These are phyloP conservation scores for Takifugu flavidus DNA, from an alignment of 2,113 vertebrate genomes.

Conservation along the genomic window DNA sequence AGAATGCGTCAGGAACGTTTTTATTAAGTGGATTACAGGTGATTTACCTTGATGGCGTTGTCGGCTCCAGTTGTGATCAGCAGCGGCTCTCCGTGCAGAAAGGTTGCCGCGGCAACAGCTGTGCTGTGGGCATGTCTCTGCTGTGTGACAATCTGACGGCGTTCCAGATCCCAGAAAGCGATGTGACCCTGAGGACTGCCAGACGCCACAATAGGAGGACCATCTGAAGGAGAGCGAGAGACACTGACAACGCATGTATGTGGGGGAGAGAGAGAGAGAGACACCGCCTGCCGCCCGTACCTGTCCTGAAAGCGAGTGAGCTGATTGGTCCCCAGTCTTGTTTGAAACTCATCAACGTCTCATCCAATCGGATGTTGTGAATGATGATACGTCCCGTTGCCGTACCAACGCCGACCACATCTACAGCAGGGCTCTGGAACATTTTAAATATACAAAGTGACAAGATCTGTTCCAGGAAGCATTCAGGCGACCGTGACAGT, in stretches of 20 bases:
- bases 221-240: conserved; percentile 73
- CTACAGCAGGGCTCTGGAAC: conserved; percentile 88
- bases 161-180: conserved; percentile 92
- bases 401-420: conserved; percentile 87
- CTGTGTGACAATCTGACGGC: conserved; percentile 74
- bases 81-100: conserved; percentile 89
- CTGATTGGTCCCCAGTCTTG: conserved; percentile 97
- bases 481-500: too few species aligned
- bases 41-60: conserved; percentile 84
- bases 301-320: conserved; percentile 90
- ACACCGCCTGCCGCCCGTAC: conserved; percentile 51
- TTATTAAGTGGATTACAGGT: neutral
- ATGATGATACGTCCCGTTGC: conserved; percentile 85
- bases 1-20: neutral
- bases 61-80: conserved; percentile 91
- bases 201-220: conserved; percentile 88
- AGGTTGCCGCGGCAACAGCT: conserved; percentile 85
- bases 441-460: neutral
- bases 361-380: conserved; percentile 92
- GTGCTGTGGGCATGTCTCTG: conserved; percentile 87
- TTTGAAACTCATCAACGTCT: conserved; percentile 91
- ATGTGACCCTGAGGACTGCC: conserved; percentile 91
- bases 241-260: neutral
- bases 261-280: neutral
- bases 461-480: too few species aligned